phyloP scores from a whole-genome alignment of 1,140 invertebrate species.

The Vollenhovia emeryi region DNA sequence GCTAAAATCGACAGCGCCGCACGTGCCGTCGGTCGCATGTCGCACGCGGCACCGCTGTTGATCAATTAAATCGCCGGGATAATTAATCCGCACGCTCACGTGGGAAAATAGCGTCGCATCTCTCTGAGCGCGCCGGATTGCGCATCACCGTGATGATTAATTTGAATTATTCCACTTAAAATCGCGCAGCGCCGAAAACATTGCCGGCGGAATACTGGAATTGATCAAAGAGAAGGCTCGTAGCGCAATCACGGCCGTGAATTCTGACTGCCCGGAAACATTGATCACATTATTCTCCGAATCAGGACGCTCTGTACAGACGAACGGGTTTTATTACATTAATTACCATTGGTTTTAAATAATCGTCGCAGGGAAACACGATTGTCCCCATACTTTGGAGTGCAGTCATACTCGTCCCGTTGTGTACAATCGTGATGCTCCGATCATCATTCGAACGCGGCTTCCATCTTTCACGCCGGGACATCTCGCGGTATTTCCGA shows the following conservation, averaged over 20 bases:
- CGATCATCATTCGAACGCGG: too few species aligned
- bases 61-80: conserved; percentile 39
- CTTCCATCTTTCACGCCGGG: neutral
- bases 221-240: neutral
- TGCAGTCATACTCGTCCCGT: too few species aligned
- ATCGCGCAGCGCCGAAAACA: neutral
- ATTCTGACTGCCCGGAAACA: neutral
- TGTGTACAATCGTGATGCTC: neutral
- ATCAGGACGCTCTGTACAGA: neutral
- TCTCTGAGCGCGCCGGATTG: neutral
- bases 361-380: neutral
- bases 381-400: too few species aligned
- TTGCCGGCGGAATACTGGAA: neutral
- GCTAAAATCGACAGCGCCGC: conserved; percentile 50
- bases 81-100: conserved; percentile 30
- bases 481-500: neutral
- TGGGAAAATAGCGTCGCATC: conserved; percentile 31
- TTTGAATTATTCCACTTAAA: conserved; percentile 10
- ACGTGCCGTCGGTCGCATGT: conserved; percentile 30
- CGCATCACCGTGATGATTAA: conserved; percentile 5
- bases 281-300: neutral
- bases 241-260: neutral
- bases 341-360: neutral
- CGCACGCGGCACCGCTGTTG: conserved; percentile 21
- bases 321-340: neutral